Base-by-base conservation (phyloP, 1,140 invertebrate genomes). In the Chelonus insularis region DNA sequence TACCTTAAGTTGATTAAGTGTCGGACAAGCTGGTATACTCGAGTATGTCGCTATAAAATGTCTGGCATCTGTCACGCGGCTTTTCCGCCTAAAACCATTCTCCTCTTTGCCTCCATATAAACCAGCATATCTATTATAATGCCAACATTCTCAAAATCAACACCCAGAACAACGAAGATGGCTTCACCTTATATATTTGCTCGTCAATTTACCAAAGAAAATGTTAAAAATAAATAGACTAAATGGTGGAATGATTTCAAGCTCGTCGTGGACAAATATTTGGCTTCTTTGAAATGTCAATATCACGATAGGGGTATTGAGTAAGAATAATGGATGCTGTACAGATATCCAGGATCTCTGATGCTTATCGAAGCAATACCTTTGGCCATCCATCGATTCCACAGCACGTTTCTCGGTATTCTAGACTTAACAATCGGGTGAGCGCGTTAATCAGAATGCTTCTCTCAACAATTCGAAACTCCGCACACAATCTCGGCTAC, bases 11-110 rank as follows among this genome's bases (percentile, higher is more conserved):
- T 75, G 72, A 75, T 75, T 75, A 75, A 69, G 65, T 68, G 62
- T 54, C 51, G 45, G 63, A 68, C 65, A 55, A 56, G 58, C 45
- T 48, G 64, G 64, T 37, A 62, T 45, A 62, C 67, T 64, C 68
- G 48, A 55, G 64, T 57, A 66, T 66, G 64, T 58, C 63, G 66
- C 68, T 72, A 68, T 65, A 72, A 74, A 75, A 74, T 70, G 69
- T 73, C 67, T 69, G 65, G 54, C 72, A 76, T 76, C 71, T 72
- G 73, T 75, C 73, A 73, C 68, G 66, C 61, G 61, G 67, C 67
- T 74, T 76, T 74, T 63, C 63, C 60, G 54, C 52, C 52, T 58
- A n/a, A n/a, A n/a, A n/a, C n/a, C n/a, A n/a, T n/a, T n/a, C n/a
- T n/a, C n/a, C n/a, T n/a, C n/a, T n/a, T n/a, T n/a, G n/a, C n/a